Percentiles rank a stretch among this genome's conserved stretches.
Evolutionary conservation across 2,888 invertebrate genomes (phyloP).

Genomic region (Troilus luridus): DNA sequence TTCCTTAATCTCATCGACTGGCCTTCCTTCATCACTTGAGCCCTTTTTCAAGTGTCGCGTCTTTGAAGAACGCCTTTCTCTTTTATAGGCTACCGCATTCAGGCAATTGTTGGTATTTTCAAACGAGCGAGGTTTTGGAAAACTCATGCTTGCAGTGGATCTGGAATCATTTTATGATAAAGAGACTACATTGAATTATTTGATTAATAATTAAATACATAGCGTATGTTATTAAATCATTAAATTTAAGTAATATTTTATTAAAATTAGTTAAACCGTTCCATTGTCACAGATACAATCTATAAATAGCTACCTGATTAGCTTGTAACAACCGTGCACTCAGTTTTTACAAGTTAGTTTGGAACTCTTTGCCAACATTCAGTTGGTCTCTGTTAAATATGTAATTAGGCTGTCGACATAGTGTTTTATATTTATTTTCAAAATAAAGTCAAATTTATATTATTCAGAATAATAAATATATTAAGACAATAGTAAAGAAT

Average conservation of each 20-base stretch:
- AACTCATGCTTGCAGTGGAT: conserved; percentile 53
- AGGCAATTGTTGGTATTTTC: conserved; percentile 54
- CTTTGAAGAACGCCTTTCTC: conserved; percentile 56
- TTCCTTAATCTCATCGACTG: conserved; percentile 64
- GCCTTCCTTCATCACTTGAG: conserved; percentile 47
- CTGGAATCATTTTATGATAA: conserved; percentile 12
- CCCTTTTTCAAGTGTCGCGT: conserved; percentile 57
- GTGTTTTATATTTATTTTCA: too few species aligned
- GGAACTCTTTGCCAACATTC: too few species aligned
- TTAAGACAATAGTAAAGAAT: too few species aligned
- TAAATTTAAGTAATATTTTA: neutral
- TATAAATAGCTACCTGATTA: neutral
- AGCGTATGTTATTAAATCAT: neutral
- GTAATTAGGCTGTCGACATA: neutral
- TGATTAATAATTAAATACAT: neutral
- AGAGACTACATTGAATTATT: neutral
- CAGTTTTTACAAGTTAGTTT: neutral
- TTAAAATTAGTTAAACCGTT: neutral
- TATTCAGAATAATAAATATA: too few species aligned
- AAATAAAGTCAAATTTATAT: too few species aligned
- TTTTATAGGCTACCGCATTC: conserved; percentile 56
- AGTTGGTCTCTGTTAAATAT: neutral
- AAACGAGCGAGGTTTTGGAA: conserved; percentile 60
- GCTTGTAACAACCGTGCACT: neutral
- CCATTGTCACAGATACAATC: neutral